phyloP scores from a whole-genome alignment of 1,140 invertebrate genomes.

The Drosophila trapezifrons region DNA sequence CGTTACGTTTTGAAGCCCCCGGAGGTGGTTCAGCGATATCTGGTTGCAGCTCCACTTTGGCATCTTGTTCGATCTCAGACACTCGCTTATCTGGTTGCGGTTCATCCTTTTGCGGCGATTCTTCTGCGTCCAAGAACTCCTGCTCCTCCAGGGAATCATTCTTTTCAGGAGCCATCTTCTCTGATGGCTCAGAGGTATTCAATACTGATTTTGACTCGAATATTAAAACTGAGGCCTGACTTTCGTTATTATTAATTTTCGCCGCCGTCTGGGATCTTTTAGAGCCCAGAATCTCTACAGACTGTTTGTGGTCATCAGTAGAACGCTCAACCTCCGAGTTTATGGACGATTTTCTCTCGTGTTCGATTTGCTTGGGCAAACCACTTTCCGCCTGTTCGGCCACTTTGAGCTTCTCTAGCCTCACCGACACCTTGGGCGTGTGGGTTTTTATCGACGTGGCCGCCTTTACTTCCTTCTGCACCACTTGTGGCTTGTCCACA shows the following conservation, averaged over 20 bases:
- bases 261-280: background rate
- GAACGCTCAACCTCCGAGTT: background rate
- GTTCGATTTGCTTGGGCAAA: background rate
- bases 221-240: background rate
- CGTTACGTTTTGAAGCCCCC: background rate
- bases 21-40: background rate
- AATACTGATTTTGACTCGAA: background rate
- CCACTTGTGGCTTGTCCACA: background rate
- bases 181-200: background rate
- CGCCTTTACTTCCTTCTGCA: background rate
- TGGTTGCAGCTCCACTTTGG: background rate
- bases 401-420: slow-evolving; percentile 10
- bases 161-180: background rate
- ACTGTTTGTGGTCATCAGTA: background rate
- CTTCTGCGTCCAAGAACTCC: slow-evolving; percentile 18
- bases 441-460: background rate
- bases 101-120: background rate
- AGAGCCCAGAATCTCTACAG: background rate
- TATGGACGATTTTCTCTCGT: background rate
- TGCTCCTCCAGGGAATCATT: slow-evolving; percentile 12
- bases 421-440: background rate
- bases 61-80: background rate
- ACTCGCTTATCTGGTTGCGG: background rate
- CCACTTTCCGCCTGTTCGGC: too few relatives aligned
- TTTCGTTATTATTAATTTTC: background rate